These are phyloP conservation scores for Coluber constrictor DNA, from an alignment of 2,797 vertebrate species.

Conservation along the genomic window DNA sequence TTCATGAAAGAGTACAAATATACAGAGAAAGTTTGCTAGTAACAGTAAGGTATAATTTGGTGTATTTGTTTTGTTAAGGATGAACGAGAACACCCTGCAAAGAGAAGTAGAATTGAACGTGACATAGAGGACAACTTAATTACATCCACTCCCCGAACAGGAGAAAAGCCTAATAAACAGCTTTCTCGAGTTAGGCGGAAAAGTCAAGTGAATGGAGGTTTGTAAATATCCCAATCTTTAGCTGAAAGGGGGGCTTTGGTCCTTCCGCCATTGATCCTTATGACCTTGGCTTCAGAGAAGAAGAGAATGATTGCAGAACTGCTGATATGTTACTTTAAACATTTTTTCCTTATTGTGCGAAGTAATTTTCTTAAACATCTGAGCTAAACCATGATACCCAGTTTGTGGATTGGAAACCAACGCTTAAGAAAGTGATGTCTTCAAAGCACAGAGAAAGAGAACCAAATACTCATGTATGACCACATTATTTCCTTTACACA, in stretches of 20 bases:
- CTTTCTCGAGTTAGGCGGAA: constrained; percentile 83
- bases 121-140: constrained; percentile 93
- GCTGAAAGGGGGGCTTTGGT: rapidly evolving
- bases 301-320: not conserved
- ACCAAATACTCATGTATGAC: not conserved
- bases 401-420: not conserved
- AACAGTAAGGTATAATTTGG: not conserved
- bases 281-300: not conserved
- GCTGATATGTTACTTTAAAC: not conserved
- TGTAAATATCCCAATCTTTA: constrained; percentile 42
- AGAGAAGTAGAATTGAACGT: constrained; percentile 86
- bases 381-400: not conserved
- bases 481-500: not conserved
- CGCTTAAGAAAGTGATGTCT: not conserved
- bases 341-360: not conserved
- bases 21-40: not conserved
- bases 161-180: constrained; percentile 80
- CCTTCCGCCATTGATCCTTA: rapidly evolving
- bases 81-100: constrained; percentile 88
- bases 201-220: constrained; percentile 89
- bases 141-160: constrained; percentile 82
- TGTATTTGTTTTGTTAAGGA: constrained; percentile 69
- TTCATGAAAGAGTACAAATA: not conserved
- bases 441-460: not conserved
- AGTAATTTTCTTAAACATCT: not conserved